Conservation (phyloP, 53 echinoderm and acorn worm genomes). For the Stichopus horrens region DNA sequence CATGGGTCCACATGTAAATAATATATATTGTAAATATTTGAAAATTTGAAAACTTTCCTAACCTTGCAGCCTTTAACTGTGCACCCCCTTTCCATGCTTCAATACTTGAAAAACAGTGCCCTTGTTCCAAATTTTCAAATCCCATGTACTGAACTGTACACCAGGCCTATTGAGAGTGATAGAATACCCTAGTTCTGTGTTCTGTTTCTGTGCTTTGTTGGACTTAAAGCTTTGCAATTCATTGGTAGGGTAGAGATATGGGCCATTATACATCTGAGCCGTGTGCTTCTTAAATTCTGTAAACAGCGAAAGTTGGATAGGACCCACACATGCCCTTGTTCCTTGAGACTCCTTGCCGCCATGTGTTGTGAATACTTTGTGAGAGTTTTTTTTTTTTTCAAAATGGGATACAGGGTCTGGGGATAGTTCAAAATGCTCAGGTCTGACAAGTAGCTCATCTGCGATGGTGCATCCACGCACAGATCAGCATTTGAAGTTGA, state of each 20-base stretch:
- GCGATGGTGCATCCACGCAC: conserved; percentile 40
- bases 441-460: conserved; percentile 50
- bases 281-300: conserved; percentile 27
- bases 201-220: too few relatives aligned
- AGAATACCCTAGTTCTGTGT: too few relatives aligned
- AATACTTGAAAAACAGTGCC: too few relatives aligned
- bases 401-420: conserved; percentile 47
- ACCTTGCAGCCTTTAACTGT: too few relatives aligned
- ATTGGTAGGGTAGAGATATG: conserved; percentile 48
- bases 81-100: too few relatives aligned
- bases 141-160: too few relatives aligned
- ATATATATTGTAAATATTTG: too few relatives aligned
- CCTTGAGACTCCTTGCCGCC: conserved; percentile 36
- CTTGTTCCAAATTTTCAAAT: too few relatives aligned
- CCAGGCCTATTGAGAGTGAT: too few relatives aligned
- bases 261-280: conserved; percentile 49
- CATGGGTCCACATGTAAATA: too few relatives aligned
- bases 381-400: conserved; percentile 57
- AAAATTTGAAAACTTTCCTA: too few relatives aligned
- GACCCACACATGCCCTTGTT: conserved; percentile 12
- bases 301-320: conserved; percentile 31
- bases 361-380: conserved; percentile 34
- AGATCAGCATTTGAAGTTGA: conserved; percentile 49
- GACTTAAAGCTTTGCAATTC: too few relatives aligned
- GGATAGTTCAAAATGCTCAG: conserved; percentile 53